Evolutionary conservation across 1,140 invertebrate species (phyloP).

Genomic region (Nasonia giraulti): DNA sequence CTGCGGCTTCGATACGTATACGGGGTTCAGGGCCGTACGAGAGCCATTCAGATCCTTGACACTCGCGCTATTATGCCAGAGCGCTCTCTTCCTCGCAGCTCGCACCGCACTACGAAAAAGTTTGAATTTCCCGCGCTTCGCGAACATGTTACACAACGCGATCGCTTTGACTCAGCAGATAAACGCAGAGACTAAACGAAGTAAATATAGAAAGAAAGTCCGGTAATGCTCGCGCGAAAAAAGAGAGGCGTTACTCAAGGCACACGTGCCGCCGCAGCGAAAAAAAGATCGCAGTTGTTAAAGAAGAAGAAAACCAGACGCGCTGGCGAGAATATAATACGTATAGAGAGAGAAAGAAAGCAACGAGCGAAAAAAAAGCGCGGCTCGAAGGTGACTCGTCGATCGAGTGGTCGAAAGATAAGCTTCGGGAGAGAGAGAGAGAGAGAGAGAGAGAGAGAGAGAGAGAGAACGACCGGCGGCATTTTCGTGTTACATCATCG

Average conservation of each 20-base stretch:
- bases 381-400: background rate
- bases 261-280: background rate
- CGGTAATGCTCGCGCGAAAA: background rate
- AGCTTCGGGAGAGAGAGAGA: background rate
- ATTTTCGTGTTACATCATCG: slow-evolving; percentile 33
- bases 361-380: background rate
- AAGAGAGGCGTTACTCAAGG: background rate
- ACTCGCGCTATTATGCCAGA: slow-evolving; percentile 1
- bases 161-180: too few relatives aligned
- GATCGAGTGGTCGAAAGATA: slow-evolving; percentile 15
- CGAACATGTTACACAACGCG: too few relatives aligned
- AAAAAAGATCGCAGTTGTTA: background rate
- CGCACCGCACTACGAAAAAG: too few relatives aligned
- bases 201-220: background rate
- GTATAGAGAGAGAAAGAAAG: background rate
- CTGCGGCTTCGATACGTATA: slow-evolving; percentile 13
- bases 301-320: background rate
- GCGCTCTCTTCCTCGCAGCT: background rate
- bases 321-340: background rate
- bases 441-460: too few relatives aligned
- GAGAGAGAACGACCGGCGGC: background rate
- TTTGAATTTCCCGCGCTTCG: too few relatives aligned
- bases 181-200: background rate
- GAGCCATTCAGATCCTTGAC: slow-evolving; percentile 39
- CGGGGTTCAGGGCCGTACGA: slow-evolving; percentile 43